A percentile compares a stretch with the other conserved stretches of the same genome.
These are phyloP conservation scores for Gulo gulo DNA, from an alignment of 2,113 vertebrate genomes.

Conservation along the genomic window DNA sequence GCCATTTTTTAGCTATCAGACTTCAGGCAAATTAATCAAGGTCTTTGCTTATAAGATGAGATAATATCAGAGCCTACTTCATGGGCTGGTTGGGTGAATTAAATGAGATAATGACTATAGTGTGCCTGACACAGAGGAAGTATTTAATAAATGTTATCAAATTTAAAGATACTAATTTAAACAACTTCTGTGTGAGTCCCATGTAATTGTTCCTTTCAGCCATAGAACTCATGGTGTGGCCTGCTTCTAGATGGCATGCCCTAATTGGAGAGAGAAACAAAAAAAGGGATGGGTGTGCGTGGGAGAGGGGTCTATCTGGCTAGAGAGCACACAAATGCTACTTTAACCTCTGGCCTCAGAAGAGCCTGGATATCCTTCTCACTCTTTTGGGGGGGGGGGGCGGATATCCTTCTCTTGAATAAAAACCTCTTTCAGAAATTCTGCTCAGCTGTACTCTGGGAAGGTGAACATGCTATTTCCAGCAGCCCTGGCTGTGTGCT, in stretches of 20 bases:
- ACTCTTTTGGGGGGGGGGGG: no score
- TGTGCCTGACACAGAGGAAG: neutral
- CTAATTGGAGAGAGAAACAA: neutral
- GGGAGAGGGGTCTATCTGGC: neutral
- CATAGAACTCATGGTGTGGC: neutral
- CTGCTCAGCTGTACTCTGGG: neutral
- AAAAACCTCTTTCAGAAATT: neutral
- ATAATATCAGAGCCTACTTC: neutral
- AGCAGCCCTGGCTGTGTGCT: conserved; percentile 47
- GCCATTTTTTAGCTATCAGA: neutral
- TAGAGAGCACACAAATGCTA: neutral
- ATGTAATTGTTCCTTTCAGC: conserved; percentile 21
- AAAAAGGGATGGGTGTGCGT: neutral
- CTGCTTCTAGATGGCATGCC: neutral
- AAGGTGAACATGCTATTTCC: conserved; percentile 29
- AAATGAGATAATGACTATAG: conserved; percentile 33
- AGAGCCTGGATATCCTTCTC: neutral
- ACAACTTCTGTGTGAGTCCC: neutral
- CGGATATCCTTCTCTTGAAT: neutral
- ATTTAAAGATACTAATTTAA: conserved; percentile 23
- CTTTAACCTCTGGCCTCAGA: neutral
- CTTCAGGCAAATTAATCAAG: neutral
- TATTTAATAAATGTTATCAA: neutral
- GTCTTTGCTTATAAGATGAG: neutral
- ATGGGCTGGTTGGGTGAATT: neutral